These are phyloP conservation scores for Thaumatotibia leucotreta DNA, from an alignment of 1,140 invertebrate genomes.

Conservation along the genomic window DNA sequence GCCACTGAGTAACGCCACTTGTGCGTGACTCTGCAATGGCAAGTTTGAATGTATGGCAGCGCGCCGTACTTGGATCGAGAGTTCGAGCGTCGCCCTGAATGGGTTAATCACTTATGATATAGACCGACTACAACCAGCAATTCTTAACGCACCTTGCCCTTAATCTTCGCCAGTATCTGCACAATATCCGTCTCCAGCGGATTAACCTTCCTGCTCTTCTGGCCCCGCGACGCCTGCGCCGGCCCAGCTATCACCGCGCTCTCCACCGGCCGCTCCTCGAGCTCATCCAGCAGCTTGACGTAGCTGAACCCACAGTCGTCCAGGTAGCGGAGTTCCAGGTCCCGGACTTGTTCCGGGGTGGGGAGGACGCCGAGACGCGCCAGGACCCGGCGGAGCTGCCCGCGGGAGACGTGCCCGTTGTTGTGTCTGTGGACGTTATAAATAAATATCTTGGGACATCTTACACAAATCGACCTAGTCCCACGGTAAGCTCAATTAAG, in stretches of 20 bases:
- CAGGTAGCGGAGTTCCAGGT: conserved; percentile 81
- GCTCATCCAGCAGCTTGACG: conserved; percentile 79
- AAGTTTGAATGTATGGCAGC: no score
- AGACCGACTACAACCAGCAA: no score
- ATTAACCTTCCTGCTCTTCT: conserved; percentile 74
- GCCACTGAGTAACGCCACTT: no score
- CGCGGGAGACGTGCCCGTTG: conserved; percentile 82
- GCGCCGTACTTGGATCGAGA: no score
- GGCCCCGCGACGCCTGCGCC: conserved; percentile 74
- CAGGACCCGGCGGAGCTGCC: conserved; percentile 81
- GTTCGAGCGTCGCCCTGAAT: no score
- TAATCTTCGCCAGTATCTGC: conserved; percentile 82
- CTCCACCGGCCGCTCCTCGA: conserved; percentile 50
- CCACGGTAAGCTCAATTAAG: no score
- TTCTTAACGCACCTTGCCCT: conserved; percentile 79
- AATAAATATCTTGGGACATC: no score
- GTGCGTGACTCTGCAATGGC: no score
- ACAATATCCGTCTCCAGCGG: conserved; percentile 80
- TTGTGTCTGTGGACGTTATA: conserved; percentile 79
- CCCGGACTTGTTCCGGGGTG: conserved; percentile 79
- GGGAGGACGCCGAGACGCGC: conserved; percentile 79
- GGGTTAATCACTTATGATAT: no score
- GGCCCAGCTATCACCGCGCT: conserved; percentile 74
- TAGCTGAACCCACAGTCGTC: conserved; percentile 85
- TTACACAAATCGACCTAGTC: no score